phyloP scores from a whole-genome alignment of 2,888 invertebrate species.

The Halictus quadricinctus region DNA sequence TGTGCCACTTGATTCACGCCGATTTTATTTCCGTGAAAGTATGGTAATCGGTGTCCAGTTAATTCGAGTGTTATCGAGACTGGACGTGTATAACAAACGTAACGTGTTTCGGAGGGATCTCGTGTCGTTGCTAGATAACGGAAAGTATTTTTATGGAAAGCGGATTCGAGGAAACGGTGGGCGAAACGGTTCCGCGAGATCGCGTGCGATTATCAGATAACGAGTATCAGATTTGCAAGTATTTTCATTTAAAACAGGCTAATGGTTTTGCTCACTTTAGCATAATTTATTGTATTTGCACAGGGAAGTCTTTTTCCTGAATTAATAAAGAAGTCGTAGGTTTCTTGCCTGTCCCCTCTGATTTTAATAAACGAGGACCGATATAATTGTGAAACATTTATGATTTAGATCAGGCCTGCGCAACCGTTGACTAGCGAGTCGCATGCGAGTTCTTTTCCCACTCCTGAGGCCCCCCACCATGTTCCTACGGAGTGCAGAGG shows the following conservation, averaged over 20 bases:
- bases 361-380: too few species aligned
- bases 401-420: too few species aligned
- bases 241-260: not conserved
- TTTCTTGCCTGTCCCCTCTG: too few species aligned
- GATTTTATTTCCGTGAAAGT: slow-evolving; percentile 3
- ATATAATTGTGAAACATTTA: too few species aligned
- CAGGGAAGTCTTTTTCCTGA: not conserved
- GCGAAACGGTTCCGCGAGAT: not conserved
- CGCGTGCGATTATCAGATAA: not conserved
- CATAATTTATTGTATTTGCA: not conserved
- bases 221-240: not conserved
- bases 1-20: not conserved
- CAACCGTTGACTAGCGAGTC: too few species aligned
- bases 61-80: not conserved
- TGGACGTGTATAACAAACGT: not conserved
- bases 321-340: not conserved
- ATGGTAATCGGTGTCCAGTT: slow-evolving; percentile 2
- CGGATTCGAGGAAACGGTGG: not conserved
- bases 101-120: not conserved
- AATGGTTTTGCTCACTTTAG: not conserved
- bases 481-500: too few species aligned
- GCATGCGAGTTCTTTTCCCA: too few species aligned
- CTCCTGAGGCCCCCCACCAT: too few species aligned
- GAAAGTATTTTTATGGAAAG: not conserved
- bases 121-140: not conserved